Evolutionary conservation across 1,140 invertebrate species (phyloP).

Genomic region (Pseudomyrmex sp.): DNA sequence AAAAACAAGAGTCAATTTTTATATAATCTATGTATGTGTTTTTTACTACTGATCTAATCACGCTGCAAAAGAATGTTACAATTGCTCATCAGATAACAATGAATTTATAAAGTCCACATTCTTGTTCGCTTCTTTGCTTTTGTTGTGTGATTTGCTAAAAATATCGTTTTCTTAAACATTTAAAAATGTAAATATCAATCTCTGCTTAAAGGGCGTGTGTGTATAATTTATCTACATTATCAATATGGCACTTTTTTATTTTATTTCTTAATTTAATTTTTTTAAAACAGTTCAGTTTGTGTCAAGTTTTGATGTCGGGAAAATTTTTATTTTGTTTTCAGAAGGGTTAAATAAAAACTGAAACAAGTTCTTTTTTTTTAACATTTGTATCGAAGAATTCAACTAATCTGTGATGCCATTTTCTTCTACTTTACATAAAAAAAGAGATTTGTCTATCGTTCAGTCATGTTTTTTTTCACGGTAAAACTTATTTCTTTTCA

Average conservation of each 20-base stretch:
- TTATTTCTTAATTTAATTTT: constrained; percentile 5
- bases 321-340: too few relatives aligned
- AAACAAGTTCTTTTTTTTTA: constrained; percentile 3
- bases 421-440: constrained; percentile 20
- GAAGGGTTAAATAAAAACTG: neutral
- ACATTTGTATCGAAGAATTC: neutral
- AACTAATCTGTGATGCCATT: constrained; percentile 43
- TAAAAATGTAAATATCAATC: constrained; percentile 3
- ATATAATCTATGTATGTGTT: constrained; percentile 37
- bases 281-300: too few relatives aligned
- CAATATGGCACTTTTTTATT: constrained; percentile 1
- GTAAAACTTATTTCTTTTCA: constrained; percentile 50
- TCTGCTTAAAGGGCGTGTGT: neutral
- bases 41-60: neutral
- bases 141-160: constrained; percentile 15
- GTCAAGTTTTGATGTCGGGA: too few relatives aligned
- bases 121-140: constrained; percentile 33
- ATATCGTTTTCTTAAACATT: constrained; percentile 6
- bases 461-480: constrained; percentile 7
- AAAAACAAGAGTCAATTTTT: constrained; percentile 19
- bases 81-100: constrained; percentile 28
- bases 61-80: constrained; percentile 2
- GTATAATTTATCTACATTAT: constrained; percentile 30
- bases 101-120: constrained; percentile 22
- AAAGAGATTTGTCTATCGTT: constrained; percentile 15